Conservation (phyloP, 2,113 vertebrate species). For the Ceratotherium simum region DNA sequence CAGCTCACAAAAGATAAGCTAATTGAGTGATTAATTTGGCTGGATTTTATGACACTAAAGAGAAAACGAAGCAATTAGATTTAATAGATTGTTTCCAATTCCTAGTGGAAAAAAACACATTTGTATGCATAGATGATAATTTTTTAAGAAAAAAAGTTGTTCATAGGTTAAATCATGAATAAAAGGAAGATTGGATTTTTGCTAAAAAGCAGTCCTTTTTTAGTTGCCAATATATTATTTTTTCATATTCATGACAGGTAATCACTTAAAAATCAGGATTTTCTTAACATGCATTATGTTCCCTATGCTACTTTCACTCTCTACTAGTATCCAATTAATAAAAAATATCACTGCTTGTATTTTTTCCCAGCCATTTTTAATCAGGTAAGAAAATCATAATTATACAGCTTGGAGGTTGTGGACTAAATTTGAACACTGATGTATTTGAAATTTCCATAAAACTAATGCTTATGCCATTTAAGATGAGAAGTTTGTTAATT, state of each 20-base stretch:
- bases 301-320: neutral
- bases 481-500: neutral
- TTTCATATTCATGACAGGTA: neutral
- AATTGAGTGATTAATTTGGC: neutral
- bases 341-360: neutral
- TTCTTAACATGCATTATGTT: neutral
- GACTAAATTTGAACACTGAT: conserved; percentile 15
- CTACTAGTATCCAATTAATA: neutral
- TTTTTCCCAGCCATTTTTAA: conserved; percentile 18
- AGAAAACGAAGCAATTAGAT: conserved; percentile 49
- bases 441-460: conserved; percentile 41
- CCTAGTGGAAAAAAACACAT: neutral
- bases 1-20: neutral
- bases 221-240: neutral
- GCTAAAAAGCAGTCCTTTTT: neutral
- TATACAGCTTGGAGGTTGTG: neutral
- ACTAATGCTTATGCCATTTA: neutral
- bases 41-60: conserved; percentile 26
- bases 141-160: neutral
- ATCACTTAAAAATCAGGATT: neutral
- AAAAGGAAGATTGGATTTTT: conserved; percentile 16
- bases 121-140: neutral
- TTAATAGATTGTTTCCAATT: conserved; percentile 34
- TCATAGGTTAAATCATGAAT: neutral
- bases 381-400: neutral